phyloP scores from a whole-genome alignment of 2,797 vertebrate species.

The Taeniopygia guttata region DNA sequence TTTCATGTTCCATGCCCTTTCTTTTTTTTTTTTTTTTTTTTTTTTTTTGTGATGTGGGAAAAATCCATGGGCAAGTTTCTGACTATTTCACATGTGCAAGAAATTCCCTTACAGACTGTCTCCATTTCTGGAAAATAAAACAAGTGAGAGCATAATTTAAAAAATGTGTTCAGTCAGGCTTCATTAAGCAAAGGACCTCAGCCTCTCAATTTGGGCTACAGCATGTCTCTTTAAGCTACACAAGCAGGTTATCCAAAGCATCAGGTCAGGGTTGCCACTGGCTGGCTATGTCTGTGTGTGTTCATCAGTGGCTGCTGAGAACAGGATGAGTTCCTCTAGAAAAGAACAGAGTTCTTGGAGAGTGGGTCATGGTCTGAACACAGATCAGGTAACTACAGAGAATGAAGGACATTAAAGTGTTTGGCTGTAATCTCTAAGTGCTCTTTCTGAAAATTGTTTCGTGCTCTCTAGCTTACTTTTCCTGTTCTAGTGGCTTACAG shows the following conservation, averaged over 20 bases:
- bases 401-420: background rate
- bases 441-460: background rate
- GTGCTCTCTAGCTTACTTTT: background rate
- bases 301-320: background rate
- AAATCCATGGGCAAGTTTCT: background rate
- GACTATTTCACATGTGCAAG: background rate
- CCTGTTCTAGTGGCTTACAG: background rate
- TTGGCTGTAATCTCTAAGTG: background rate
- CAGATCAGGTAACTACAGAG: background rate
- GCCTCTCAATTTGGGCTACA: background rate
- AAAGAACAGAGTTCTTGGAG: background rate
- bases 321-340: background rate
- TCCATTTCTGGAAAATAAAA: background rate
- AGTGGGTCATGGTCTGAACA: background rate
- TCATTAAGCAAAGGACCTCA: background rate
- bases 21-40: background rate
- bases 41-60: background rate
- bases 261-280: background rate
- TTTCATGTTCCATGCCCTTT: background rate
- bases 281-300: background rate
- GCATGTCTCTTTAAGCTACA: background rate
- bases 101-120: background rate
- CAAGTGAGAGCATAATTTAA: background rate
- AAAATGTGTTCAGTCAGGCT: background rate
- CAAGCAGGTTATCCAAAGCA: background rate